A percentile compares a stretch with the other conserved stretches of the same genome.
These are phyloP conservation scores for Manduca sexta DNA, from an alignment of 1,140 invertebrate genomes.

Conservation along the genomic window DNA sequence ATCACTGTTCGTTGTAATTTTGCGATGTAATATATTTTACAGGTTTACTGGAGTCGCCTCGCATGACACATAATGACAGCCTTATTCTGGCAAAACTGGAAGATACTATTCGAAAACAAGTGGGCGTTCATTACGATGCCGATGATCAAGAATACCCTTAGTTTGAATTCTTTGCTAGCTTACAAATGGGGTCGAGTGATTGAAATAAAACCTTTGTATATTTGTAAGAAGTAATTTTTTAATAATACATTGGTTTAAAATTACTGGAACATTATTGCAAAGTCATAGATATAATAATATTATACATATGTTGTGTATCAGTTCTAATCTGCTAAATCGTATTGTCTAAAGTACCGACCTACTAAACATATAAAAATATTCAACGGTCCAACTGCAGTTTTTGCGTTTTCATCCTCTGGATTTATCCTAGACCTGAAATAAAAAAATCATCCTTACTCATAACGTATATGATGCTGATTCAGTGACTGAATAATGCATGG, in stretches of 20 bases:
- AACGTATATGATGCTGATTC: too few species aligned
- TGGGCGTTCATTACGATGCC: slow-evolving; percentile 50
- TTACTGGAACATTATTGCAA: too few species aligned
- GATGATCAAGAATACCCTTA: slow-evolving; percentile 42
- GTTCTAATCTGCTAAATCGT: slow-evolving; percentile 48
- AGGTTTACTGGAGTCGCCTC: slow-evolving; percentile 49
- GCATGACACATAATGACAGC: slow-evolving; percentile 44
- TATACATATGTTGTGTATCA: too few species aligned
- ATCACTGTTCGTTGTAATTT: not conserved
- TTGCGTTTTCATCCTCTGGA: slow-evolving; percentile 42
- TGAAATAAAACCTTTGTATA: too few species aligned
- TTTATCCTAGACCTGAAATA: slow-evolving; percentile 52
- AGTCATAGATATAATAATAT: too few species aligned
- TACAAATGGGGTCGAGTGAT: too few species aligned
- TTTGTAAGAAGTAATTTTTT: too few species aligned
- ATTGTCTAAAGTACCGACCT: slow-evolving; percentile 55
- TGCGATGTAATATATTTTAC: slow-evolving; percentile 7
- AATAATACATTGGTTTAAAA: too few species aligned
- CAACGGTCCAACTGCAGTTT: slow-evolving; percentile 38
- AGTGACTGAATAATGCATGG: too few species aligned
- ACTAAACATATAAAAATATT: slow-evolving; percentile 64
- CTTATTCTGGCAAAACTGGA: slow-evolving; percentile 42
- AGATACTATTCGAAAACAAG: slow-evolving; percentile 42
- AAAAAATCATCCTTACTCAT: not conserved
- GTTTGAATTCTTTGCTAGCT: not conserved